Base-by-base conservation (phyloP, 2,888 invertebrate genomes). In the Cerastis rubricosa region DNA sequence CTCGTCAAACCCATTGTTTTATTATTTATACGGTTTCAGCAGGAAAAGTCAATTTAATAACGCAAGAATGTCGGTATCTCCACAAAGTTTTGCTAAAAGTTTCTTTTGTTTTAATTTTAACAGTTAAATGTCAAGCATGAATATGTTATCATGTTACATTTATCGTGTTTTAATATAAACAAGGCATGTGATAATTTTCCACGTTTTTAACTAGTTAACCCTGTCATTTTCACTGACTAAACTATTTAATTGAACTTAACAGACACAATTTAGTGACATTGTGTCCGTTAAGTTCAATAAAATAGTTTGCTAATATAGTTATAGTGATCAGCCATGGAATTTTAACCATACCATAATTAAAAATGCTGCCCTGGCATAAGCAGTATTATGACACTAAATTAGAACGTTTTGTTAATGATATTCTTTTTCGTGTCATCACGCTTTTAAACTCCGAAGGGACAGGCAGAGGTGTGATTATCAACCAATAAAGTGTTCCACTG, bases 11-110 rank as follows among this genome's bases (percentile, higher is more conserved):
- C 0, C 17, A 25, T 49, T 64, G 14, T 63, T 47, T 22, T 11
- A 4, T 4, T 14, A 29, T 25, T 65, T 81, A 2, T 19, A 57
- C 14, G 81, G 63, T 22, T 81, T 75, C 63, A 45, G 22, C 2
- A 5, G n/a, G 17, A 40, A 25, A 29, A 78, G 1, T 45, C 14
- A 51, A 45, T 77, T 25, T 0, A 17, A n/a, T 19, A 49, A 45
- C n/a, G 19, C 22, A 47, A 35, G 45, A 19, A 3, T 17, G 1
- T 25, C 22, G 2, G 19, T 0, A 19, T 45, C 12, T 9, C 2
- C 1, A 9, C 2, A 25, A 57, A 35, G 3, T 43, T 61, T 61
- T 29, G 17, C 3, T 8, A 4, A 49, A 72, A 17, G 6, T 19
- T n/a, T n/a, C 1, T 43, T 61, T 67, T 61, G n/a, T 45, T 66